Percentiles rank a stretch among this genome's conserved stretches.
Conservation (phyloP, 2,888 invertebrate species). For the Parnassius glacialis region DNA sequence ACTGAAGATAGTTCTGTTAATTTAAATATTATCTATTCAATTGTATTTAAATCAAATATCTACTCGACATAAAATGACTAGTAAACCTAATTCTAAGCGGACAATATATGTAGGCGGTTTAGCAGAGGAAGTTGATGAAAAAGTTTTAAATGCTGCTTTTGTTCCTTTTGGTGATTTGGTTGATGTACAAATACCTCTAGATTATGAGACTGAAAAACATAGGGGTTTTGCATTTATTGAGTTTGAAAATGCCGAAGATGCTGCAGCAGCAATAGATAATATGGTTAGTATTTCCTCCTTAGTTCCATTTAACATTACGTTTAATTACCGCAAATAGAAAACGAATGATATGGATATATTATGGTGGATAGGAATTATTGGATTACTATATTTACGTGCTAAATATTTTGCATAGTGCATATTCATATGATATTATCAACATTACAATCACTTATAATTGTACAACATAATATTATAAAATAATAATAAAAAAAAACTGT, state of each 20-base stretch:
- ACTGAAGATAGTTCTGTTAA: background rate
- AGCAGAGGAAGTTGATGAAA: constrained; percentile 97
- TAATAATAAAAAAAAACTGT: no score
- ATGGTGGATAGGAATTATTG: constrained; percentile 96
- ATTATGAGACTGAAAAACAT: constrained; percentile 98
- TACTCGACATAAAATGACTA: constrained; percentile 52
- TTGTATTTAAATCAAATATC: background rate
- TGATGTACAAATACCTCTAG: constrained; percentile 98
- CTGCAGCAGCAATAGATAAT: constrained; percentile 99
- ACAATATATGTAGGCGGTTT: constrained; percentile 93
- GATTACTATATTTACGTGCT: constrained; percentile 84
- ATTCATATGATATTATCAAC: no score
- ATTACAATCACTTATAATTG: no score
- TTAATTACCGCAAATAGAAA: no score
- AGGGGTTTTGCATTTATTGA: constrained; percentile 99
- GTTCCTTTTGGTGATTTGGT: constrained; percentile 99
- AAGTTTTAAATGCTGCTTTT: constrained; percentile 97
- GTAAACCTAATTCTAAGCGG: constrained; percentile 86
- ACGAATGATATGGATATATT: no score
- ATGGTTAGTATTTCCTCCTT: constrained; percentile 85
- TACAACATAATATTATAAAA: no score
- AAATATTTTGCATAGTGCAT: constrained; percentile 91
- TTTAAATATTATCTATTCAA: background rate
- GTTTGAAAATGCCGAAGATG: constrained; percentile 98
- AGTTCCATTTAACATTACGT: no score